phyloP scores from a whole-genome alignment of 2,113 vertebrate genomes.

The Zapornia atra region DNA sequence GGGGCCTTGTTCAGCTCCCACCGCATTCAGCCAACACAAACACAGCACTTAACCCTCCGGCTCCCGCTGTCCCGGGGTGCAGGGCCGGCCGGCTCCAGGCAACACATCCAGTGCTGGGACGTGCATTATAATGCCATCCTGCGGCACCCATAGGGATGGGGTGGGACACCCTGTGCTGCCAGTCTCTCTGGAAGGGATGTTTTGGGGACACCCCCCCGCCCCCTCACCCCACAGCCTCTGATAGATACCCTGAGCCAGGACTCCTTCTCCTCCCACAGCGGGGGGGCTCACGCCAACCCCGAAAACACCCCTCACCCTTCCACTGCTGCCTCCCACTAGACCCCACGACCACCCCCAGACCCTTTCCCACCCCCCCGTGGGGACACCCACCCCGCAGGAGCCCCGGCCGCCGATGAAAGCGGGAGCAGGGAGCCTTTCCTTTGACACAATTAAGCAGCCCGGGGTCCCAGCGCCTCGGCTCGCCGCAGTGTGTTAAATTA shows the following conservation, averaged over 20 bases:
- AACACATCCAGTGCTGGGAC: rapidly evolving
- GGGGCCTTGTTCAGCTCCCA: slow-evolving; percentile 52
- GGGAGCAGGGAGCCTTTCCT: slow-evolving; percentile 45
- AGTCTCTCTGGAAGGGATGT: background rate
- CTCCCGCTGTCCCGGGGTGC: background rate
- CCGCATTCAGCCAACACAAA: slow-evolving; percentile 65
- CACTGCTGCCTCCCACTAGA: rapidly evolving
- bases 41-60: slow-evolving; percentile 66
- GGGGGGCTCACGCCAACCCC: rapidly evolving
- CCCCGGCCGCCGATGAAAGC: slow-evolving; percentile 5
- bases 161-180: background rate
- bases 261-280: too few relatives aligned
- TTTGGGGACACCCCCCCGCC: background rate
- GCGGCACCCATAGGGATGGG: background rate
- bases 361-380: background rate
- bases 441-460: slow-evolving; percentile 78
- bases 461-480: slow-evolving; percentile 76
- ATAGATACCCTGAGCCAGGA: background rate
- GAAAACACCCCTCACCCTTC: background rate
- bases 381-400: slow-evolving; percentile 15
- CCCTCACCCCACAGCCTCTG: background rate
- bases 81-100: background rate
- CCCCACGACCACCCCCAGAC: background rate
- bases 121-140: background rate
- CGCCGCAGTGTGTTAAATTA: slow-evolving; percentile 82